phyloP scores from a whole-genome alignment of 1,140 invertebrate species.

The Monochamus saltuarius region DNA sequence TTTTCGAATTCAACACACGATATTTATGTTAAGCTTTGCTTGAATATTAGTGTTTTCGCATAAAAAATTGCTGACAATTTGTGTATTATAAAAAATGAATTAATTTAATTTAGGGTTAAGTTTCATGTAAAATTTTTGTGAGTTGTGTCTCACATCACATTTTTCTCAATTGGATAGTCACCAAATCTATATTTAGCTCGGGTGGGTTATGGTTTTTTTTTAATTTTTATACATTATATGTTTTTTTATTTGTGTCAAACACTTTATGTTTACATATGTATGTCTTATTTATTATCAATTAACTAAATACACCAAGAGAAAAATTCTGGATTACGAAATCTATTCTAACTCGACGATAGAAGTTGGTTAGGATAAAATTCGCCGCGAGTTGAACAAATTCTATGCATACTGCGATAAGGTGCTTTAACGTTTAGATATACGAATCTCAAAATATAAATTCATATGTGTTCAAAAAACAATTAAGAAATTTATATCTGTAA shows the following conservation, averaged over 20 bases:
- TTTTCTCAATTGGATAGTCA: conserved; percentile 19
- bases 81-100: conserved; percentile 23
- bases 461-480: conserved; percentile 33
- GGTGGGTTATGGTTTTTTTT: conserved; percentile 16
- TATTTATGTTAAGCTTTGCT: conserved; percentile 26
- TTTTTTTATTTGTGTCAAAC: conserved; percentile 29
- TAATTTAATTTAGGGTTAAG: conserved; percentile 23
- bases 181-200: conserved; percentile 14
- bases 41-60: conserved; percentile 24
- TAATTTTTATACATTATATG: conserved; percentile 25
- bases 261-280: conserved; percentile 18
- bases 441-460: conserved; percentile 29
- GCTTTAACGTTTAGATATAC: conserved; percentile 18
- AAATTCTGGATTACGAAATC: background rate
- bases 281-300: conserved; percentile 16
- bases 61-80: conserved; percentile 26
- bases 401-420: conserved; percentile 23
- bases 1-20: background rate
- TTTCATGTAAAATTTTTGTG: conserved; percentile 9
- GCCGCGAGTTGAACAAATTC: background rate
- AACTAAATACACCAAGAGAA: background rate
- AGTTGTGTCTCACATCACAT: conserved; percentile 16
- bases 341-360: background rate
- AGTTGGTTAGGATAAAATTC: background rate
- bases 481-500: conserved; percentile 23